phyloP scores from a whole-genome alignment of 1,140 invertebrate genomes.

The Caenorhabditis tropicalis region DNA sequence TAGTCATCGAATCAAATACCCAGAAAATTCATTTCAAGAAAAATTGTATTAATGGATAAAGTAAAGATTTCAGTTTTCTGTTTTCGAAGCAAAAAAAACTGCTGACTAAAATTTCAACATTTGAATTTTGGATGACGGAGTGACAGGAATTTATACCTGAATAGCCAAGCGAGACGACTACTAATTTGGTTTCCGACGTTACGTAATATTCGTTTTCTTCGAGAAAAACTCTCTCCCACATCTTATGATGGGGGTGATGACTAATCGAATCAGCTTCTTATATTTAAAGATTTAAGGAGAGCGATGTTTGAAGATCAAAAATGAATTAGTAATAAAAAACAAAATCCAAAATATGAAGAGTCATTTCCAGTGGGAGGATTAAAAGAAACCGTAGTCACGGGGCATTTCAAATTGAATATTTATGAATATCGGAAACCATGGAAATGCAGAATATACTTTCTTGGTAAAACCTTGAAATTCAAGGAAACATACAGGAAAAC shows the following conservation, averaged over 20 bases:
- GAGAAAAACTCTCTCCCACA: background rate
- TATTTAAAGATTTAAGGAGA: background rate
- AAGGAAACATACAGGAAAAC: too few relatives aligned
- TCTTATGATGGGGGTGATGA: background rate
- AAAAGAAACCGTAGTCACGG: too few relatives aligned
- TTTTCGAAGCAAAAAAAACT: too few relatives aligned
- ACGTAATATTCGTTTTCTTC: background rate
- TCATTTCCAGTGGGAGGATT: too few relatives aligned
- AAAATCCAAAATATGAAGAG: background rate
- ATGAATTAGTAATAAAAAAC: background rate
- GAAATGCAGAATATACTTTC: too few relatives aligned
- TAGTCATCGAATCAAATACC: too few relatives aligned
- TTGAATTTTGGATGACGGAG: background rate
- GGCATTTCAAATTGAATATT: too few relatives aligned
- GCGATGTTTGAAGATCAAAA: background rate
- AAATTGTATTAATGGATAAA: too few relatives aligned
- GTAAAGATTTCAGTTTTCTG: too few relatives aligned
- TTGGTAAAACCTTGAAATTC: too few relatives aligned
- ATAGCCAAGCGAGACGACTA: background rate
- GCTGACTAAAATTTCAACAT: background rate
- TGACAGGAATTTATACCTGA: background rate
- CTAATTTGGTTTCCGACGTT: background rate
- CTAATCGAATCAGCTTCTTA: background rate
- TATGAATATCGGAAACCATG: too few relatives aligned
- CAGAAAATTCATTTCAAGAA: too few relatives aligned